A percentile compares a stretch with the other conserved stretches of the same genome.
These are phyloP conservation scores for Bergia sp. DNA, from an alignment of 92 coral and sea anemone species.

Conservation along the genomic window DNA sequence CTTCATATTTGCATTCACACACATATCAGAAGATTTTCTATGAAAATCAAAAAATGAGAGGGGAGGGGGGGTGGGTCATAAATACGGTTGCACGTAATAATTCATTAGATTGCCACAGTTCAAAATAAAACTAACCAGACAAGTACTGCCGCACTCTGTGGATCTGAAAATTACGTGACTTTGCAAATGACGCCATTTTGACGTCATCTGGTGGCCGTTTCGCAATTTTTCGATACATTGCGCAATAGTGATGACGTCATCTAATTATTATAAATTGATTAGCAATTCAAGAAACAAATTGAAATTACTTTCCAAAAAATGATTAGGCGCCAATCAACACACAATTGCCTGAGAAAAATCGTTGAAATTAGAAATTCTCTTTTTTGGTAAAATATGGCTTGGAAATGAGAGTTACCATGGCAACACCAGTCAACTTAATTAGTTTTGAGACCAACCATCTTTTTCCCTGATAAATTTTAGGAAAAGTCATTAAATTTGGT, in stretches of 20 bases:
- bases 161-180: no score
- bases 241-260: not conserved
- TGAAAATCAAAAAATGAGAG: not conserved
- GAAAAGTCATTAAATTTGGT: no score
- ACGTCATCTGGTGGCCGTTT: not conserved
- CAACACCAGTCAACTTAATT: no score
- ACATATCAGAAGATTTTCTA: not conserved
- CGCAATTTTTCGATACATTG: not conserved
- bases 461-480: no score
- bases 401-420: no score
- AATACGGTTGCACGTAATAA: no score
- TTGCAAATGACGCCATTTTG: slow-evolving; percentile 1
- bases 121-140: not conserved
- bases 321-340: not conserved
- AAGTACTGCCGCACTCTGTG: not conserved
- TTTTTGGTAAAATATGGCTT: not conserved
- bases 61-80: no score
- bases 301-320: not conserved
- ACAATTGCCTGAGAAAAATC: no score
- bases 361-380: not conserved
- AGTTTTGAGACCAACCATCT: no score
- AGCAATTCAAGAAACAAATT: not conserved
- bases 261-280: not conserved
- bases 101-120: no score
- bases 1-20: not conserved